A percentile compares a stretch with the other conserved stretches of the same genome.
These are phyloP conservation scores for Helostoma temminkii DNA, from an alignment of 2,797 vertebrate species.

Conservation along the genomic window DNA sequence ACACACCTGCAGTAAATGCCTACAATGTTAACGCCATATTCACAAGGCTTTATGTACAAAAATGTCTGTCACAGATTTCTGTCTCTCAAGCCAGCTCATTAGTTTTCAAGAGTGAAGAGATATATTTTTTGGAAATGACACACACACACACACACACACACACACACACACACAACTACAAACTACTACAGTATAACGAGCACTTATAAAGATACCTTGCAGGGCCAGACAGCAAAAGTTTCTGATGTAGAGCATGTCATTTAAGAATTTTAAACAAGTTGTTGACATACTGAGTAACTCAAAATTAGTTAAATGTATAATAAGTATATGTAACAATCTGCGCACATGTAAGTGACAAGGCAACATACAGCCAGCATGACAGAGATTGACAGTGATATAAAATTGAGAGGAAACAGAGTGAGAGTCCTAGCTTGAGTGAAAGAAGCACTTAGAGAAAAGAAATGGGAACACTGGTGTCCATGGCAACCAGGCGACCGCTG, in stretches of 20 bases:
- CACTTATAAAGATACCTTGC: constrained; percentile 21
- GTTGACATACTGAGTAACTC: constrained; percentile 1
- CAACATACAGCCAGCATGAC: constrained; percentile 12
- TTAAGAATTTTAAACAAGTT: constrained; percentile 10
- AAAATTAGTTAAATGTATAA: constrained; percentile 14
- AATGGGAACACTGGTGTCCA: constrained; percentile 72
- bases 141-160: constrained; percentile 9
- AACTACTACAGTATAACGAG: constrained; percentile 43
- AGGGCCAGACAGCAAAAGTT: constrained; percentile 16
- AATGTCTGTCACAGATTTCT: background rate
- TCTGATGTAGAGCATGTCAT: constrained; percentile 7
- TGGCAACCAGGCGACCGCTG: constrained; percentile 64
- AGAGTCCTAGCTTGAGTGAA: constrained; percentile 40
- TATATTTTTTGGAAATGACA: background rate
- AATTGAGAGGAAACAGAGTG: constrained; percentile 21
- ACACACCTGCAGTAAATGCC: background rate
- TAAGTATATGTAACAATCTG: constrained; percentile 13
- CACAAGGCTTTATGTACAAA: background rate
- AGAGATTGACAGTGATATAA: constrained; percentile 31
- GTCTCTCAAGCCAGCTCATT: constrained; percentile 47
- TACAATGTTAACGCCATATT: background rate
- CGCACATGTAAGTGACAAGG: constrained; percentile 1
- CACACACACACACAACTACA: background rate
- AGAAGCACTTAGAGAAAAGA: constrained; percentile 61
- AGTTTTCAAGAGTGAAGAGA: constrained; percentile 21